These are phyloP conservation scores for Kryptolebias ocellatus DNA, from an alignment of 2,797 vertebrate species.

Conservation along the genomic window DNA sequence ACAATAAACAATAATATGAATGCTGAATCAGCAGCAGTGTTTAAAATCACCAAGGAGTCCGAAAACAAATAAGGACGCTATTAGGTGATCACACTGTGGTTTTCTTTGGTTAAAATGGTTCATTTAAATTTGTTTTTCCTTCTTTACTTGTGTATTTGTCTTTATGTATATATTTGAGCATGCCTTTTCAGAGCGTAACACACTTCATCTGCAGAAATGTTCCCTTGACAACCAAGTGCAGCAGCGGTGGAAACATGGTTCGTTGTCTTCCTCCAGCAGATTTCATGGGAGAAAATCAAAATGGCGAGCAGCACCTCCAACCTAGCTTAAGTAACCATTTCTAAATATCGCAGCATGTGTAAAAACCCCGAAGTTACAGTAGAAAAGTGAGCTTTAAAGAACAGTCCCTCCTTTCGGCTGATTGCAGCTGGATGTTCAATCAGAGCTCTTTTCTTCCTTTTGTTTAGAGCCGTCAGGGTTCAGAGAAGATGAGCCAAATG, in stretches of 20 bases:
- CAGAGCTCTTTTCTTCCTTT: conserved; percentile 38
- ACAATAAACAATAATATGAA: too few relatives aligned
- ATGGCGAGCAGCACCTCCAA: conserved; percentile 37
- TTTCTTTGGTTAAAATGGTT: conserved; percentile 2
- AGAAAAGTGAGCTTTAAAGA: conserved; percentile 25
- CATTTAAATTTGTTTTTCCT: conserved; percentile 17
- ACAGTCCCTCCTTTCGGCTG: conserved; percentile 22
- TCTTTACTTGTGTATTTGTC: conserved; percentile 34
- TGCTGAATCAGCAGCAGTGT: too few relatives aligned
- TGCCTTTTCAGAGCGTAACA: conserved; percentile 33
- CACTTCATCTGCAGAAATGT: conserved; percentile 52
- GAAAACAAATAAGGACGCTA: too few relatives aligned
- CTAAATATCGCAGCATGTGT: conserved; percentile 12
- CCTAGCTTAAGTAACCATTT: conserved; percentile 37
- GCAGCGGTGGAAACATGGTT: conserved; percentile 50
- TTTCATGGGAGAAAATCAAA: conserved; percentile 33
- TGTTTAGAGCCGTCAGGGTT: conserved; percentile 7
- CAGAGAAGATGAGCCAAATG: conserved; percentile 5
- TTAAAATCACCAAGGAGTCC: too few relatives aligned
- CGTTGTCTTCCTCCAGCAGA: conserved; percentile 46
- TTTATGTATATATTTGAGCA: conserved; percentile 60
- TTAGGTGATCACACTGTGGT: not conserved
- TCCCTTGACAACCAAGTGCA: conserved; percentile 66
- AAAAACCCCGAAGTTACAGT: conserved; percentile 19
- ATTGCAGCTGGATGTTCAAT: conserved; percentile 48